These are phyloP conservation scores for Pectinophora gossypiella DNA, from an alignment of 1,140 invertebrate genomes.

Conservation along the genomic window DNA sequence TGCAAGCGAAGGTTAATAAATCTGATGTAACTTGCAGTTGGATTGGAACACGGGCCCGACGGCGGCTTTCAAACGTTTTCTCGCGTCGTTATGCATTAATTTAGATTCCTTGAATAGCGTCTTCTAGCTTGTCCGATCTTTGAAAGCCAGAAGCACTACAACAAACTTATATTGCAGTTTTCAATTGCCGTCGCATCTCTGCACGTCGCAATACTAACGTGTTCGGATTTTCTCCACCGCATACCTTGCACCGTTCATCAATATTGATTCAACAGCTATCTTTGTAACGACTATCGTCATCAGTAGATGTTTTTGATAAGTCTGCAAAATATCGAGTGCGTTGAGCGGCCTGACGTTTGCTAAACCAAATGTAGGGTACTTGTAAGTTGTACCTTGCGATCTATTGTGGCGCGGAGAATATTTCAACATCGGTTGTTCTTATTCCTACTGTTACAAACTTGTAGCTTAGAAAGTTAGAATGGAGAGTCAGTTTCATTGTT, in stretches of 20 bases:
- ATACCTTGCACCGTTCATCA: background rate
- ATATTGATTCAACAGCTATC: background rate
- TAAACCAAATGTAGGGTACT: background rate
- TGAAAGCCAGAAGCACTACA: too few species aligned
- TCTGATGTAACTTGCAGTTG: background rate
- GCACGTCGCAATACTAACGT: background rate
- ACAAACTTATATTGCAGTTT: too few species aligned
- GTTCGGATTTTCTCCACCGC: background rate
- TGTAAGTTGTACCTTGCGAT: background rate
- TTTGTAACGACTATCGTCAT: too few species aligned
- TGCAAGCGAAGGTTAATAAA: conserved; percentile 3
- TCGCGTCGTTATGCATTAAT: background rate
- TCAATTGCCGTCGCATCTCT: background rate
- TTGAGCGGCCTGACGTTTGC: background rate
- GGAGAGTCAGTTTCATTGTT: background rate
- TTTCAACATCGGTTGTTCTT: background rate
- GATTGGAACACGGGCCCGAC: background rate
- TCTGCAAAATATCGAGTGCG: background rate
- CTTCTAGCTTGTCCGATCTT: too few species aligned
- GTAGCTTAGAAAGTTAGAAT: background rate
- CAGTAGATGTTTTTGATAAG: background rate
- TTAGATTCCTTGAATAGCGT: background rate
- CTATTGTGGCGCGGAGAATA: background rate
- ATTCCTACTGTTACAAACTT: background rate
- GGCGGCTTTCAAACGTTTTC: conserved; percentile 1